phyloP scores from a whole-genome alignment of 2,797 vertebrate genomes.

The Moxostoma hubbsi region DNA sequence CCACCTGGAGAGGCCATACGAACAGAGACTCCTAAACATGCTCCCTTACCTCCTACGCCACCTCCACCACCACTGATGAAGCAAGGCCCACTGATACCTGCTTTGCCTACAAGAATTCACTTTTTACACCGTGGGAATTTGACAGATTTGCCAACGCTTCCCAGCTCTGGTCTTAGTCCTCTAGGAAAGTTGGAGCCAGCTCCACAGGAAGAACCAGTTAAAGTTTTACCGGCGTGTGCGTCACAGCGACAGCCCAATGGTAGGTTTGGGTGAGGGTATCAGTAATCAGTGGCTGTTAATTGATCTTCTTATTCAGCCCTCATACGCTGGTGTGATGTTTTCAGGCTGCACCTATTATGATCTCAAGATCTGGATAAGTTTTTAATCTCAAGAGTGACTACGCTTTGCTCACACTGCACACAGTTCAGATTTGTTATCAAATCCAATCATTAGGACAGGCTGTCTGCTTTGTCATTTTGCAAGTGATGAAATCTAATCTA shows the following conservation, averaged over 20 bases:
- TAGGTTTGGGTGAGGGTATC: constrained; percentile 65
- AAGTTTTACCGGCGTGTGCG: constrained; percentile 58
- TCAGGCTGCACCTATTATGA: background rate
- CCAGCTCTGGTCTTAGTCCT: constrained; percentile 68
- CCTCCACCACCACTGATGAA: constrained; percentile 68
- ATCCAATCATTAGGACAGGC: too few relatives aligned
- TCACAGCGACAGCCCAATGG: constrained; percentile 81
- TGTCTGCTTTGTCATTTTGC: too few relatives aligned
- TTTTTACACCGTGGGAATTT: constrained; percentile 75
- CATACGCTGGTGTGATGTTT: background rate
- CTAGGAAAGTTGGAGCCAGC: constrained; percentile 70
- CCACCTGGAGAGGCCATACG: constrained; percentile 52
- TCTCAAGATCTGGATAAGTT: background rate
- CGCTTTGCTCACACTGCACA: too few relatives aligned
- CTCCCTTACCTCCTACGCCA: constrained; percentile 59
- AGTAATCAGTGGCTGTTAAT: background rate
- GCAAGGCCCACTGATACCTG: constrained; percentile 68
- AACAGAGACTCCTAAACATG: constrained; percentile 51
- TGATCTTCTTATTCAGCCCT: background rate
- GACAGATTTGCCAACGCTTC: constrained; percentile 64
- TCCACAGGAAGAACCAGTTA: constrained; percentile 71
- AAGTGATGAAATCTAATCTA: too few relatives aligned
- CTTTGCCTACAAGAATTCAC: constrained; percentile 66
- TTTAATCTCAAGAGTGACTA: background rate
- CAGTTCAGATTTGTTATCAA: too few relatives aligned